These are phyloP conservation scores for Ditylenchus weischeri DNA, from an alignment of 2,888 invertebrate genomes.

Conservation along the genomic window DNA sequence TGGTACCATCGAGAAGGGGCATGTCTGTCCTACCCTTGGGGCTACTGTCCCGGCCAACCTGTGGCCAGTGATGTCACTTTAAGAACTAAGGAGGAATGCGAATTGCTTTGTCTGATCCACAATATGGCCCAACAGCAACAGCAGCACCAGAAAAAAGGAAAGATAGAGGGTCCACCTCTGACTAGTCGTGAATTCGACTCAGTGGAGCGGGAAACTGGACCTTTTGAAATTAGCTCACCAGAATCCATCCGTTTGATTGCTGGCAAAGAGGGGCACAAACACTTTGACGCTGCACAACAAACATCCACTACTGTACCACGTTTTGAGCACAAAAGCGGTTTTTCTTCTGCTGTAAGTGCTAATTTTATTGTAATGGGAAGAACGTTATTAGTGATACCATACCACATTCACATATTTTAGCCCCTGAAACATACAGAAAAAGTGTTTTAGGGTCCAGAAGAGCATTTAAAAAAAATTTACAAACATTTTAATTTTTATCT, in stretches of 20 bases:
- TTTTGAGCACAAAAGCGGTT: not conserved
- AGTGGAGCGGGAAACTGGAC: conserved; percentile 8
- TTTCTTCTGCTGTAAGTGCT: not conserved
- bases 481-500: too few species aligned
- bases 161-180: not conserved
- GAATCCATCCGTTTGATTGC: too few species aligned
- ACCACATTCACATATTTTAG: too few species aligned
- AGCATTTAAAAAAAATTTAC: too few species aligned
- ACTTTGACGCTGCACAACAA: not conserved
- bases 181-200: conserved; percentile 10
- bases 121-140: not conserved
- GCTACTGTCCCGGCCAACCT: conserved; percentile 34
- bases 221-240: too few species aligned
- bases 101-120: conserved; percentile 21
- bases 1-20: conserved; percentile 33
- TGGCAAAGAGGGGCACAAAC: too few species aligned
- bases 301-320: not conserved
- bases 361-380: not conserved
- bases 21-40: conserved; percentile 36
- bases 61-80: conserved; percentile 31
- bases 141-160: not conserved
- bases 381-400: not conserved
- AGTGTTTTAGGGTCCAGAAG: not conserved
- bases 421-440: not conserved
- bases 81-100: conserved; percentile 36